Evolutionary conservation across 1,140 invertebrate genomes (phyloP).

Genomic region (Achroia grisella): DNA sequence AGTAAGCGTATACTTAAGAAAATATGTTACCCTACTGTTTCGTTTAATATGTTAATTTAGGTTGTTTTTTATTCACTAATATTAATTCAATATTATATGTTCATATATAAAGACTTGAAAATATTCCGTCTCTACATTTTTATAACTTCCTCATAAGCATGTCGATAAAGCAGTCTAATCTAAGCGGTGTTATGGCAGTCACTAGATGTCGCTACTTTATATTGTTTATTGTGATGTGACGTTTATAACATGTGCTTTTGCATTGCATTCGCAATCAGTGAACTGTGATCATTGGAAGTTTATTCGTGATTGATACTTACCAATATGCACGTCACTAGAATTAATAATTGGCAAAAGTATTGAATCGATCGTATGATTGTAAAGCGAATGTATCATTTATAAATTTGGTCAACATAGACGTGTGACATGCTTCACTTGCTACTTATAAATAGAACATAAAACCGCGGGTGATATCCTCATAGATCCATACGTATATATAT

Average conservation of each 20-base stretch:
- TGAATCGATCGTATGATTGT: neutral
- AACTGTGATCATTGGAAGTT: conserved; percentile 6
- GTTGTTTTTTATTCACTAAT: too few species aligned
- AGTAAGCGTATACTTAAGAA: too few species aligned
- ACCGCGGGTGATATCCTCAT: conserved; percentile 19
- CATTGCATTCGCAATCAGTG: conserved; percentile 8
- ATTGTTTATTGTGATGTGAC: conserved; percentile 2
- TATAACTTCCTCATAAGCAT: neutral
- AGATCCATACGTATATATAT: conserved; percentile 11
- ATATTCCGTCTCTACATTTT: too few species aligned
- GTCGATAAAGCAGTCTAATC: conserved; percentile 6
- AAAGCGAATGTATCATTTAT: neutral
- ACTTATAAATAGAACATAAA: neutral
- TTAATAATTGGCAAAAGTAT: neutral
- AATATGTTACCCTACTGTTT: too few species aligned
- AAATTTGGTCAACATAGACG: neutral
- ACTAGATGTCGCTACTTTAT: conserved; percentile 1
- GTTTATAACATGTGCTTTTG: conserved; percentile 6
- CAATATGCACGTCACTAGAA: conserved; percentile 19
- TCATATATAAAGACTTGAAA: too few species aligned
- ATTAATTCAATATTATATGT: too few species aligned
- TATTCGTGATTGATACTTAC: conserved; percentile 22
- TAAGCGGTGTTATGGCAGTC: neutral
- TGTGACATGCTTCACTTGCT: neutral
- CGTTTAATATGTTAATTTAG: too few species aligned